Conservation (phyloP, 2,797 vertebrate genomes). For the Rhynchotus rufescens region DNA sequence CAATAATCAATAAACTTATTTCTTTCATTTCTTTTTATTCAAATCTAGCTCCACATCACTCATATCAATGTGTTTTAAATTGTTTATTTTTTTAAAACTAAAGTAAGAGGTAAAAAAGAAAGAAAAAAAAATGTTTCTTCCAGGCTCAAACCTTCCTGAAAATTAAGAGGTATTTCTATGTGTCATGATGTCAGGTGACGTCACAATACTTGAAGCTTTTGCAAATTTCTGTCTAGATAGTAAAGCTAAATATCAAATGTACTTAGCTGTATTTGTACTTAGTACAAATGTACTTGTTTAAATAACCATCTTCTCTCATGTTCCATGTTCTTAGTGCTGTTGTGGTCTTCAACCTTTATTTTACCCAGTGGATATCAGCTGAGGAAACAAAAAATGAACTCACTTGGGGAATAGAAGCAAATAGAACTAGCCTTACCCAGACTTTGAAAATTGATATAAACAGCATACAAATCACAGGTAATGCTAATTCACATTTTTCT, state of each 20-base stretch:
- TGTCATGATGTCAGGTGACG: neutral
- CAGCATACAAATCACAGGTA: slow-evolving; percentile 82
- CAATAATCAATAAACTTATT: neutral
- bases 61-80: neutral
- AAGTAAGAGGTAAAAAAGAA: neutral
- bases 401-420: slow-evolving; percentile 62
- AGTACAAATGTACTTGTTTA: neutral
- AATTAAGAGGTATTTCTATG: neutral
- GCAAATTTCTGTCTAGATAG: neutral
- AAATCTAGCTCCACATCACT: neutral
- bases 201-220: neutral
- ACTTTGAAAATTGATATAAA: slow-evolving; percentile 75
- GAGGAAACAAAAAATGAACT: slow-evolving; percentile 73
- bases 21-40: neutral
- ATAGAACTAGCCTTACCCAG: slow-evolving; percentile 56
- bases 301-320: neutral
- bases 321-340: slow-evolving; percentile 66
- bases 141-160: neutral
- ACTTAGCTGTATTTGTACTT: neutral
- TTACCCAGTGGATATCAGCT: slow-evolving; percentile 57
- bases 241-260: neutral
- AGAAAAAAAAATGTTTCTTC: neutral
- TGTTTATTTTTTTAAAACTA: fast-evolving
- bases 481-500: neutral
- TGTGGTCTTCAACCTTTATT: slow-evolving; percentile 75